A percentile compares a stretch with the other conserved stretches of the same genome.
Evolutionary conservation across 2,113 vertebrate genomes (phyloP).

Genomic region (Synchiropus splendidus): DNA sequence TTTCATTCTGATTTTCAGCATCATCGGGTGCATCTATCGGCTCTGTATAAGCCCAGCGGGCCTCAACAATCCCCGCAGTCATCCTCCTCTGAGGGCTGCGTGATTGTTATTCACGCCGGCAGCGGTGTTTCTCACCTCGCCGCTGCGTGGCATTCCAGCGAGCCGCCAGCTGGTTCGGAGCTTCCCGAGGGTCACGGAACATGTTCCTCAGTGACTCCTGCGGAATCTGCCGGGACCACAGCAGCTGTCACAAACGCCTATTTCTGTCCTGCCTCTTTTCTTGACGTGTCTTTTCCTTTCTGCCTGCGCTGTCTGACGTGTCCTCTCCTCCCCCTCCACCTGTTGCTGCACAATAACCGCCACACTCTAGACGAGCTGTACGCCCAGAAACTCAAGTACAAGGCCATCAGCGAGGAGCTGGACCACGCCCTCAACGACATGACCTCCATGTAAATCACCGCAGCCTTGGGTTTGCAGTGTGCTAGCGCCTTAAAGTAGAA

Average conservation of each 20-base stretch:
- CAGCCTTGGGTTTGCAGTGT: conserved; percentile 19
- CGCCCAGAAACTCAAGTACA: conserved; percentile 99
- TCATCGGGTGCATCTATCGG: too few relatives aligned
- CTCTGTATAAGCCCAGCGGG: too few relatives aligned
- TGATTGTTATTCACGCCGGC: conserved; percentile 21
- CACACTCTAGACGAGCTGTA: conserved; percentile 88
- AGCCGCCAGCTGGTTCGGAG: conserved; percentile 19
- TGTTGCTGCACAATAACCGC: conserved; percentile 18
- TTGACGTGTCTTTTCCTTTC: conserved; percentile 17
- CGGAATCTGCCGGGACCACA: conserved; percentile 47
- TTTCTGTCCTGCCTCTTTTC: conserved; percentile 30
- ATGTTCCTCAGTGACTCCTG: conserved; percentile 49
- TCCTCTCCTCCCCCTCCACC: conserved; percentile 10
- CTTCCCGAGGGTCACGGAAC: conserved; percentile 18
- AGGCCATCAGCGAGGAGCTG: conserved; percentile 99
- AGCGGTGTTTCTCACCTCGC: conserved; percentile 15
- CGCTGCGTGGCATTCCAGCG: conserved; percentile 19
- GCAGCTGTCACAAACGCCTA: conserved; percentile 29
- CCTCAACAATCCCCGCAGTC: background rate
- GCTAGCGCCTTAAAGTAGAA: background rate
- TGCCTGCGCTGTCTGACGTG: conserved; percentile 44
- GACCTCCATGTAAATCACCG: conserved; percentile 96
- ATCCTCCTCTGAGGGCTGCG: background rate
- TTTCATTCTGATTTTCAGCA: too few relatives aligned
- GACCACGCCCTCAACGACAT: conserved; percentile 99